These are phyloP conservation scores for Bombus waltoni DNA, from an alignment of 1,140 invertebrate species.

Conservation along the genomic window DNA sequence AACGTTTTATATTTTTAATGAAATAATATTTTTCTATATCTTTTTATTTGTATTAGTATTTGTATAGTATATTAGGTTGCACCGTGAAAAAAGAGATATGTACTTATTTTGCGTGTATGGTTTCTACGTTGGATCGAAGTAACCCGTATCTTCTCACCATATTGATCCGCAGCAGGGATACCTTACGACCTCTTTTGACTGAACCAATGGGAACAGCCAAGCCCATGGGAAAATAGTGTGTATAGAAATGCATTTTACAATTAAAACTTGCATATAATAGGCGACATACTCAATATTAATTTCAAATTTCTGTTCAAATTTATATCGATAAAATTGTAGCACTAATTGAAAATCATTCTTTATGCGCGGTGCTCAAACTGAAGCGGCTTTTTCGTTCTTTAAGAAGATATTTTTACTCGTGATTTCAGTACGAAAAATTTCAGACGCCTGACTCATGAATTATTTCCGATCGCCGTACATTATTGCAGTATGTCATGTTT, in stretches of 20 bases:
- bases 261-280: background rate
- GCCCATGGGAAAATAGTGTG: conserved; percentile 20
- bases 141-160: conserved; percentile 15
- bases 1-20: background rate
- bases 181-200: conserved; percentile 43
- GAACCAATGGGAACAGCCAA: conserved; percentile 15
- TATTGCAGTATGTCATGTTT: background rate
- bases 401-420: conserved; percentile 30
- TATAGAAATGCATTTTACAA: background rate
- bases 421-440: conserved; percentile 29
- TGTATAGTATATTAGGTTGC: background rate
- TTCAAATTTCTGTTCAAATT: background rate
- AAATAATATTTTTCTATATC: background rate
- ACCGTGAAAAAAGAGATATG: background rate
- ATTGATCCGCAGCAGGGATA: conserved; percentile 34
- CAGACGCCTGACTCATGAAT: conserved; percentile 20
- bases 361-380: background rate
- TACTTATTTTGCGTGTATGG: background rate
- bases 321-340: background rate
- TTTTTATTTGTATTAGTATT: background rate
- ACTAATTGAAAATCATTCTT: background rate
- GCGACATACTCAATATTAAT: too few species aligned
- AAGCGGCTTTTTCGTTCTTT: background rate
- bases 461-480: conserved; percentile 16
- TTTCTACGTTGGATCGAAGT: conserved; percentile 19